A percentile compares a stretch with the other conserved stretches of the same genome.
phyloP scores from a whole-genome alignment of 2,113 vertebrate genomes.

The Bos indicus region DNA sequence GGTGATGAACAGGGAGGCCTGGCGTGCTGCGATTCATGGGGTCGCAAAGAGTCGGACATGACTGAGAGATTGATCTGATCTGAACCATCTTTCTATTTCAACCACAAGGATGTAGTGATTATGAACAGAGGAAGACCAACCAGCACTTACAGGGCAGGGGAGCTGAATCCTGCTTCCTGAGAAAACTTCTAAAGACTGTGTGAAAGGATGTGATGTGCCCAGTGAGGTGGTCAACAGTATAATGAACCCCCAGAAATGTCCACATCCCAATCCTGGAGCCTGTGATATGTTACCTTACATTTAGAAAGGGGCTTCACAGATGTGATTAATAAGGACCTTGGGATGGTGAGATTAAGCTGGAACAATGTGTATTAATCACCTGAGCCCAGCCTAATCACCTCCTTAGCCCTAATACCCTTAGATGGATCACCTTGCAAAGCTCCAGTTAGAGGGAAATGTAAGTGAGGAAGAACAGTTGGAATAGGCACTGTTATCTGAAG shows the following conservation, averaged over 20 bases:
- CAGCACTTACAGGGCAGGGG: too few species aligned
- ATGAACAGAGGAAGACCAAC: not conserved
- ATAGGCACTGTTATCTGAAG: too few species aligned
- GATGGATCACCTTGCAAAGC: not conserved
- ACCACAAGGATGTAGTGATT: not conserved
- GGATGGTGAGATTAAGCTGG: not conserved
- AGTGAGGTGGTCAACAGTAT: too few species aligned
- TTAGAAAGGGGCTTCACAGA: not conserved
- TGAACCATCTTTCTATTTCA: not conserved
- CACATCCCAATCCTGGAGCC: not conserved
- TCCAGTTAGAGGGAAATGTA: not conserved
- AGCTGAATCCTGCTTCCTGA: too few species aligned
- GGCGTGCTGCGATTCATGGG: too few species aligned
- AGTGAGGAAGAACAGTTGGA: too few species aligned
- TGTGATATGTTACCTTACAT: not conserved
- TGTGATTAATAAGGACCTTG: not conserved
- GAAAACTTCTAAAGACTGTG: too few species aligned
- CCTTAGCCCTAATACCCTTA: not conserved
- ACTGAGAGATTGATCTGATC: too few species aligned
- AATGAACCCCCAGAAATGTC: too few species aligned
- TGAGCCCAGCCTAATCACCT: not conserved
- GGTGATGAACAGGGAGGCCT: too few species aligned
- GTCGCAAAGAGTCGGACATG: too few species aligned
- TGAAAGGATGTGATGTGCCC: too few species aligned
- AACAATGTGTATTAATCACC: not conserved